Percentiles rank a stretch among this genome's conserved stretches.
Evolutionary conservation across 2,888 invertebrate genomes (phyloP).

Genomic region (Plebejus argus): DNA sequence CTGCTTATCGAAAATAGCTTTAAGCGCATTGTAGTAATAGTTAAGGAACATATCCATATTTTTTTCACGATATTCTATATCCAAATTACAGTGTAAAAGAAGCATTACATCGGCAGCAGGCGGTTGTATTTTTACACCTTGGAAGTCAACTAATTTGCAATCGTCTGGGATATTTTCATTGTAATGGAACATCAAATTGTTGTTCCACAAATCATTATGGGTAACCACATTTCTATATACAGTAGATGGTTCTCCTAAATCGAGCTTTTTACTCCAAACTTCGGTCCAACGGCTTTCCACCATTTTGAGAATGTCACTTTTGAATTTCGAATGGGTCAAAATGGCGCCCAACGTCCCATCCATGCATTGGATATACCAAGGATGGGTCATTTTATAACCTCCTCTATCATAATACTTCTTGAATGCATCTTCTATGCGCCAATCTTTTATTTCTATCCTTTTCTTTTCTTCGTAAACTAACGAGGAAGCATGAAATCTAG

Average conservation of each 20-base stretch:
- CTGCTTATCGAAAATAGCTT: conserved; percentile 60
- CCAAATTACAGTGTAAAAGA: conserved; percentile 78
- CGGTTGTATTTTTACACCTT: conserved; percentile 83
- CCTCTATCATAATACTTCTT: conserved; percentile 51
- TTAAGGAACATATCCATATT: conserved; percentile 73
- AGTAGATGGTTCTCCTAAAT: conserved; percentile 53
- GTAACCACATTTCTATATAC: conserved; percentile 76
- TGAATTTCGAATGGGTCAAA: conserved; percentile 59
- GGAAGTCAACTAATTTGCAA: conserved; percentile 86
- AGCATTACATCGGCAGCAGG: conserved; percentile 83
- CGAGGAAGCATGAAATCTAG: conserved; percentile 75
- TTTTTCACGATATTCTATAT: conserved; percentile 69
- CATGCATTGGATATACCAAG: conserved; percentile 67
- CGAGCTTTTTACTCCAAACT: conserved; percentile 58
- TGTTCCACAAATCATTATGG: conserved; percentile 84
- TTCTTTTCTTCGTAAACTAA: conserved; percentile 74
- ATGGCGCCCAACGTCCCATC: conserved; percentile 60
- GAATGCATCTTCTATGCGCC: conserved; percentile 58
- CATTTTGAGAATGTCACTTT: conserved; percentile 45
- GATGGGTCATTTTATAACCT: conserved; percentile 54
- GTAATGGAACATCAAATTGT: conserved; percentile 82
- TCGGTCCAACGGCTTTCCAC: conserved; percentile 58
- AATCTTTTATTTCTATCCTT: conserved; percentile 54
- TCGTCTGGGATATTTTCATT: conserved; percentile 67
- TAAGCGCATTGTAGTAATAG: conserved; percentile 79